These are phyloP conservation scores for Bufo bufo DNA, from an alignment of 2,113 vertebrate species.

Conservation along the genomic window DNA sequence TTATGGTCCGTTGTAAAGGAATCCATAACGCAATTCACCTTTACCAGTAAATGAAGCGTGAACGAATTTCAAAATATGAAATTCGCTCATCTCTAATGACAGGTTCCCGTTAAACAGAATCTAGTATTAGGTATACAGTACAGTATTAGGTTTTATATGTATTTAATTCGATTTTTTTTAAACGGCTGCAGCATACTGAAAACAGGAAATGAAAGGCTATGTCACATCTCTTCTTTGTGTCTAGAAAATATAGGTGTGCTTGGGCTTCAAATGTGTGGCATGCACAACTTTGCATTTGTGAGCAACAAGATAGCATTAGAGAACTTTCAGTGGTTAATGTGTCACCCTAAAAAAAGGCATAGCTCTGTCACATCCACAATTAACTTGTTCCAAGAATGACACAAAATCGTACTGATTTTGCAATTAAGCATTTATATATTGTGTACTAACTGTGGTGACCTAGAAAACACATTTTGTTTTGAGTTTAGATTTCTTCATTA, in stretches of 20 bases:
- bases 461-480: neutral
- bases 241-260: neutral
- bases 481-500: neutral
- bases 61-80: no score
- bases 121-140: no score
- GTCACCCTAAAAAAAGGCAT: neutral
- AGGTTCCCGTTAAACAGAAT: no score
- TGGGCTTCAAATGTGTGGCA: neutral
- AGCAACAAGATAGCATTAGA: neutral
- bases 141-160: no score
- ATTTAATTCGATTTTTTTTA: no score
- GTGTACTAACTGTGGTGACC: neutral
- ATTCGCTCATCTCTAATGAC: no score
- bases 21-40: no score
- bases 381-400: neutral
- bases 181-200: neutral
- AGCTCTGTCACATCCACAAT: neutral
- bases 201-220: neutral
- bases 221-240: neutral
- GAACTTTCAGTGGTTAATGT: conserved; percentile 33
- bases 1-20: no score
- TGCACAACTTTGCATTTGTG: neutral
- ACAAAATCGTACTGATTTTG: neutral
- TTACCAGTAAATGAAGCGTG: no score
- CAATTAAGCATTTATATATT: no score